phyloP scores from a whole-genome alignment of 2,888 invertebrate species.

The Mesoligia furuncula region DNA sequence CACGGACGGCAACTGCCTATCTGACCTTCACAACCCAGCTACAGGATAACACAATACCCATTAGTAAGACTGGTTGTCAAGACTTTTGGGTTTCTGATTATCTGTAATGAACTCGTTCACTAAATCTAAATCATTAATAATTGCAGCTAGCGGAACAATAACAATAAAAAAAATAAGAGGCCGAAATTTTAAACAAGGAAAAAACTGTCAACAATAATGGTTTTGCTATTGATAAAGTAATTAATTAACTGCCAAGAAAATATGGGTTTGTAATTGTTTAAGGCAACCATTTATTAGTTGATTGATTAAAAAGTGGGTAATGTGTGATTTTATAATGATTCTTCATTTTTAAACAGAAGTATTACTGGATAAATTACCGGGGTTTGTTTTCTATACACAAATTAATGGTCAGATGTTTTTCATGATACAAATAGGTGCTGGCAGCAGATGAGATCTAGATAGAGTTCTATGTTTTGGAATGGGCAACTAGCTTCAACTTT shows the following conservation, averaged over 20 bases:
- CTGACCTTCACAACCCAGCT: neutral
- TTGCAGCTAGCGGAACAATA: no score
- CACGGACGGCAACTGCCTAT: neutral
- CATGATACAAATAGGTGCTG: neutral
- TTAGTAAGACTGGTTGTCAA: neutral
- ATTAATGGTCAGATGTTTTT: neutral
- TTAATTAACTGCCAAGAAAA: constrained; percentile 12
- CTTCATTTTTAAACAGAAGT: neutral
- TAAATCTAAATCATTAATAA: no score
- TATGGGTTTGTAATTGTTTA: neutral
- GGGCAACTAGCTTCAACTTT: neutral
- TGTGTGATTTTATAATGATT: neutral
- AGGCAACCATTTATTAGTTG: neutral
- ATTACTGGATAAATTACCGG: neutral
- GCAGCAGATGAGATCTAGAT: neutral
- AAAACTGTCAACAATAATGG: neutral
- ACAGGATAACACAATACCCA: neutral
- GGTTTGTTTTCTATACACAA: neutral
- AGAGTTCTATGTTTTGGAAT: neutral
- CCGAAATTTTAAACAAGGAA: constrained; percentile 8
- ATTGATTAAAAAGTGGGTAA: neutral
- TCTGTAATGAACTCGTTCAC: neutral
- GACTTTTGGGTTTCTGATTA: neutral
- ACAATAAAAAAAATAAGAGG: no score
- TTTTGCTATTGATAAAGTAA: constrained; percentile 8